Percentiles rank a stretch among this genome's conserved stretches.
phyloP scores from a whole-genome alignment of 2,888 invertebrate genomes.

The Torymus aiolomorphi region DNA sequence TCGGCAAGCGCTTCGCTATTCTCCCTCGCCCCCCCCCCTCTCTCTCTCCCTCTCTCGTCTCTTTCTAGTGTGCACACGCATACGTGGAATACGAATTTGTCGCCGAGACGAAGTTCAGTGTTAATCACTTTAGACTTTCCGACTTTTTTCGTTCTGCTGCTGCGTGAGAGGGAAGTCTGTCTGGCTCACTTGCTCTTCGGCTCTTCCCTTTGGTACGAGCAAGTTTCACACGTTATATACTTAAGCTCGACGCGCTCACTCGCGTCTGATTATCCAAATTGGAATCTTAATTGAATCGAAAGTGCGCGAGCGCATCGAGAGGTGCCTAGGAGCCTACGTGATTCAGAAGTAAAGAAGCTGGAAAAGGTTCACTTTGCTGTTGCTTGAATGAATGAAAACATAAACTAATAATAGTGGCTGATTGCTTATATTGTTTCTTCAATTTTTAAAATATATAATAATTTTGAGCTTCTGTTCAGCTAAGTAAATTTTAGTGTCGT shows the following conservation, averaged over 20 bases:
- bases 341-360: not conserved
- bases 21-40: no score
- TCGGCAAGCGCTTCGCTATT: not conserved
- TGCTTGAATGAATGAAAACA: no score
- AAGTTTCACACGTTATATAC: slow-evolving; percentile 16
- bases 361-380: no score
- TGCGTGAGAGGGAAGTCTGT: no score
- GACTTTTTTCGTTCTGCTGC: not conserved
- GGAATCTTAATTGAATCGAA: slow-evolving; percentile 32
- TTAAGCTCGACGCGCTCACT: not conserved
- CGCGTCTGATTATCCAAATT: slow-evolving; percentile 28
- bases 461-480: no score
- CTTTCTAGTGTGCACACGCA: not conserved
- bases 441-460: no score
- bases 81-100: slow-evolving; percentile 36
- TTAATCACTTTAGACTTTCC: slow-evolving; percentile 31
- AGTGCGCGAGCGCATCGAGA: no score
- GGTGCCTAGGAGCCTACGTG: no score
- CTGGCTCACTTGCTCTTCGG: not conserved
- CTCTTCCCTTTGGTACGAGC: not conserved
- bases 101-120: slow-evolving; percentile 25
- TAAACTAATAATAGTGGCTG: no score
- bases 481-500: no score
- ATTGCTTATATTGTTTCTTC: no score
- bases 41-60: no score